Evolutionary conservation across 2,113 vertebrate genomes (phyloP).

Genomic region (Eulacestoma nigropectus): DNA sequence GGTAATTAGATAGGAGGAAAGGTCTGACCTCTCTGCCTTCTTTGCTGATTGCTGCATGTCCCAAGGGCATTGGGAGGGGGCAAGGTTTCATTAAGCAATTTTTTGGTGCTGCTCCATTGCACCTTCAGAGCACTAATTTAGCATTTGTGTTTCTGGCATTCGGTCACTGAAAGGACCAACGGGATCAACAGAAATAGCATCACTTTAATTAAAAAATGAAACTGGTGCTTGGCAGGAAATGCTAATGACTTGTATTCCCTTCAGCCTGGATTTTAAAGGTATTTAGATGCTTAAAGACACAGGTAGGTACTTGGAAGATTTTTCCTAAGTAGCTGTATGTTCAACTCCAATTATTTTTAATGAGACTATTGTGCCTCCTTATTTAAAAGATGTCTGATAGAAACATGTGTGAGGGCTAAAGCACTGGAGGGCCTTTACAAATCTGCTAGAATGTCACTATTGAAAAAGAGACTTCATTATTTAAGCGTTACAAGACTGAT

Average conservation of each 20-base stretch:
- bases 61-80: rapidly evolving
- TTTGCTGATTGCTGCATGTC: neutral
- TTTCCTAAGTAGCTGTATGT: neutral
- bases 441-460: neutral
- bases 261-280: neutral
- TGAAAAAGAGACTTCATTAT: neutral
- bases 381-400: neutral
- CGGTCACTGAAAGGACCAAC: neutral
- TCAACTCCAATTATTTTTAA: neutral
- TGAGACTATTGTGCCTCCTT: neutral
- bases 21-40: neutral
- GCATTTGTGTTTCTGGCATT: neutral
- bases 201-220: conserved; percentile 5
- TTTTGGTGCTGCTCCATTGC: neutral
- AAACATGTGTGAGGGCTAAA: neutral
- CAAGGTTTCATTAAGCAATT: neutral
- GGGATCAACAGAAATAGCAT: neutral
- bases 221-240: neutral
- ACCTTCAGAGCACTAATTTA: neutral
- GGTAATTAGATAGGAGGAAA: neutral
- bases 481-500: neutral
- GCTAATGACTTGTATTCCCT: neutral
- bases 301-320: neutral
- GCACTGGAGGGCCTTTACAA: neutral
- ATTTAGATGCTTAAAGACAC: neutral